Percentiles rank a stretch among this genome's conserved stretches.
phyloP scores from a whole-genome alignment of 2,888 invertebrate genomes.

The Agrochola circellaris region DNA sequence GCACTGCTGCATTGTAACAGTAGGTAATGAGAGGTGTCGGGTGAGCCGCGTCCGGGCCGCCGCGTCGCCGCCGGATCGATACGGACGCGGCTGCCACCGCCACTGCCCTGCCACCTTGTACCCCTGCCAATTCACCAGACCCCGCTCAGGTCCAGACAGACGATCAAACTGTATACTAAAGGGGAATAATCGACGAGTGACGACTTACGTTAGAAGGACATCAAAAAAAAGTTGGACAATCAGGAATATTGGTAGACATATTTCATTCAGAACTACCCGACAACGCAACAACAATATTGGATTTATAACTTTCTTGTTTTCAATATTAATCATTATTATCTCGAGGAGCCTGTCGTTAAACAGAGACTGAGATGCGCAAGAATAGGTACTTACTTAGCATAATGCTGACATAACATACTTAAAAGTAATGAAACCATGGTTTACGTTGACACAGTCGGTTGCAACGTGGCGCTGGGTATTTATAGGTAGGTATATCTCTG shows the following conservation, averaged over 20 bases:
- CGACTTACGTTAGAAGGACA: background rate
- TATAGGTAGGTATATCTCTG: slow-evolving; percentile 44
- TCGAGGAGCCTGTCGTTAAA: slow-evolving; percentile 25
- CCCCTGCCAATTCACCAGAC: slow-evolving; percentile 76
- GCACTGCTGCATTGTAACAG: slow-evolving; percentile 66
- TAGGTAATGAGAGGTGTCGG: slow-evolving; percentile 77
- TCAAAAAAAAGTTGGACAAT: background rate
- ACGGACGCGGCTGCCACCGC: slow-evolving; percentile 71
- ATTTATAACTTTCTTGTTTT: slow-evolving; percentile 28
- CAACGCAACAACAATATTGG: slow-evolving; percentile 12
- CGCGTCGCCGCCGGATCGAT: slow-evolving; percentile 73
- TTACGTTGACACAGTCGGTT: slow-evolving; percentile 43
- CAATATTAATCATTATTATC: slow-evolving; percentile 32
- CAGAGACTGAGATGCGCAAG: slow-evolving; percentile 18
- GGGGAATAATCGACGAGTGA: background rate
- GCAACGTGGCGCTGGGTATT: slow-evolving; percentile 50
- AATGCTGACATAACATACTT: slow-evolving; percentile 38
- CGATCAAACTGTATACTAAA: slow-evolving; percentile 50
- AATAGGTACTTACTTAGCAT: slow-evolving; percentile 28
- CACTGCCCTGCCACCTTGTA: slow-evolving; percentile 76
- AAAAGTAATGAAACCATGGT: slow-evolving; percentile 44
- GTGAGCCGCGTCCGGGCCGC: slow-evolving; percentile 73
- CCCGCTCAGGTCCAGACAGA: slow-evolving; percentile 69
- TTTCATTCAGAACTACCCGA: slow-evolving; percentile 18
- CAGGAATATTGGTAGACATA: background rate